Evolutionary conservation across 2,888 invertebrate species (phyloP), one percentile per base, ranked within the genome.

Genomic region (Scaptomyza reducta): DNA sequence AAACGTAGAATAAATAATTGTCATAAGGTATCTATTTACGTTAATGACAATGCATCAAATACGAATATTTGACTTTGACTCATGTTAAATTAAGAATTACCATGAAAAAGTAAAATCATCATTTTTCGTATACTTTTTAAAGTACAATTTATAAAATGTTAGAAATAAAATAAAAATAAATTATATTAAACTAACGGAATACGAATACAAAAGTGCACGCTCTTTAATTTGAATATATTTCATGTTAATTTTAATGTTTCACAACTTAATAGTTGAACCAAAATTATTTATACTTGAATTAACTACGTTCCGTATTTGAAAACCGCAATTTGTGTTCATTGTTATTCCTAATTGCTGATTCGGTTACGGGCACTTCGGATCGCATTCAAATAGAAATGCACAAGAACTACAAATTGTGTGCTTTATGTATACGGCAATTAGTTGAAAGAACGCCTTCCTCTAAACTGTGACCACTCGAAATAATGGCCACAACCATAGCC

Each of bases 341-440:
- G 55, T 54, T 51, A 38, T n/a, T 14, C 7, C 16, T 68, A 68
- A 72, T 63, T 72, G 45, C 14, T 14, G n/a, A 16, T 31, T 56
- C 5, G 27, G 14, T 6, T n/a, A 14, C 40, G 35, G 14, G 35
- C 49, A 59, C 59, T 63, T 46, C n/a, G n/a, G 29, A 33, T 7
- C 40, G 45, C 49, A 49, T 33, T 6, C 18, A 14, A 5, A 41
- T 18, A 22, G 1, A 22, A 22, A 22, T 22, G 2, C 3, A 18
- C 0, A 10, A 18, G 2, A 46, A 2, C 13, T 55, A 44, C 22
- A 3, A 42, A 42, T 35, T 58, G 58, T 46, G 45, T 45, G 33
- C 31, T 55, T 44, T 25, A 67, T 54, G 59, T 64, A 68, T 50
- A 49, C 11, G 74, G 46, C 70, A 79, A 81, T 82, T 79, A 82